Conservation (phyloP, 2,888 invertebrate species). For the Cecidostiba fungosa region DNA sequence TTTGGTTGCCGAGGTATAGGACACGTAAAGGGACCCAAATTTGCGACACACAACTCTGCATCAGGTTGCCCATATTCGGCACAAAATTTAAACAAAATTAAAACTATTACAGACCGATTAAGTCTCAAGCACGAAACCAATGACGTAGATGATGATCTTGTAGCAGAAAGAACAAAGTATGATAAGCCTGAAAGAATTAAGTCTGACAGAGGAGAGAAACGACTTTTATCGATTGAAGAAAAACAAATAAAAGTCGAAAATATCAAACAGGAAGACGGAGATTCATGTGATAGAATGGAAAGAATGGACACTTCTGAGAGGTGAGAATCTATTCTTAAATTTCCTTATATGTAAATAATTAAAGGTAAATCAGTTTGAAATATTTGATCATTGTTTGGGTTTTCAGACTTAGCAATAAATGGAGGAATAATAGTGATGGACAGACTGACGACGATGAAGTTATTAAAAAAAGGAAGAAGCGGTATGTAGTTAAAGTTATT, state of each 20-base stretch:
- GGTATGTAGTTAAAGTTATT: slow-evolving; percentile 65
- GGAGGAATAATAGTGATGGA: slow-evolving; percentile 73
- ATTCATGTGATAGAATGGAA: slow-evolving; percentile 74
- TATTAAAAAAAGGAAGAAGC: slow-evolving; percentile 75
- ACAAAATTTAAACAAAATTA: slow-evolving; percentile 81
- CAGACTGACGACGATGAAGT: slow-evolving; percentile 77
- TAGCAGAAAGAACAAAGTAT: slow-evolving; percentile 53
- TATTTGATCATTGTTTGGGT: slow-evolving; percentile 27
- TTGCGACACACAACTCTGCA: slow-evolving; percentile 87
- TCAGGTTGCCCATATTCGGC: slow-evolving; percentile 89
- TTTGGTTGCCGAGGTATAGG: slow-evolving; percentile 94
- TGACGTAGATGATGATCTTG: slow-evolving; percentile 75
- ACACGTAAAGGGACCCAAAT: slow-evolving; percentile 90
- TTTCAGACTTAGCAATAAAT: slow-evolving; percentile 71
- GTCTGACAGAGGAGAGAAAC: slow-evolving; percentile 71
- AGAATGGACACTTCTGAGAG: slow-evolving; percentile 74
- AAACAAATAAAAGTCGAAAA: slow-evolving; percentile 72
- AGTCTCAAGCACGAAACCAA: slow-evolving; percentile 79
- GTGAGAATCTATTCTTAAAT: slow-evolving; percentile 64
- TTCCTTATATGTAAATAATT: not conserved
- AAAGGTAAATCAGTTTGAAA: slow-evolving; percentile 44
- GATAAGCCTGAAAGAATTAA: slow-evolving; percentile 75
- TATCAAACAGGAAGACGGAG: slow-evolving; percentile 76
- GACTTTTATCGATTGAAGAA: slow-evolving; percentile 70
- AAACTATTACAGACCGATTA: slow-evolving; percentile 81